phyloP scores from a whole-genome alignment of 2,113 vertebrate species.

The Eira barbara region DNA sequence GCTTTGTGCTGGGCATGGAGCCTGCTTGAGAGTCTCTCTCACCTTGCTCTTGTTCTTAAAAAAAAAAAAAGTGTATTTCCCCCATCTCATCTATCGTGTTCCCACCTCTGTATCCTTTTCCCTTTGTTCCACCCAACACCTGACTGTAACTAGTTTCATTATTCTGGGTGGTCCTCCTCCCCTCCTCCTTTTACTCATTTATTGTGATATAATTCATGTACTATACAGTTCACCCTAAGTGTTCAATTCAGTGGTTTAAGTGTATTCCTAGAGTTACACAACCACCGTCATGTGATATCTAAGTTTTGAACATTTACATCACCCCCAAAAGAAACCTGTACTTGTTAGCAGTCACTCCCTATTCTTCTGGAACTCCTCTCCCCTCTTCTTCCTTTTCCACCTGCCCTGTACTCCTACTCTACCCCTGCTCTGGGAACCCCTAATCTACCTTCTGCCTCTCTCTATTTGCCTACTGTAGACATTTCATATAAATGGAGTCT shows the following conservation, averaged over 20 bases:
- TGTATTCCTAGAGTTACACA: background rate
- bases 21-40: background rate
- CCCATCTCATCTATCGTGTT: background rate
- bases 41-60: background rate
- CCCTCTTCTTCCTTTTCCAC: background rate
- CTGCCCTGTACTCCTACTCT: background rate
- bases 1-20: background rate
- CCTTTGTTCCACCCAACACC: background rate
- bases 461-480: background rate
- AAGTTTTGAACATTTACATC: background rate
- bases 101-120: background rate
- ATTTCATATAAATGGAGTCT: background rate
- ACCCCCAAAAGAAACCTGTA: background rate
- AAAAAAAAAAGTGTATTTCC: background rate
- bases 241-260: background rate
- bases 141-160: background rate
- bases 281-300: background rate
- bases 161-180: background rate
- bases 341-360: background rate
- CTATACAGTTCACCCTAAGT: background rate
- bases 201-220: background rate
- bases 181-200: background rate
- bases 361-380: background rate
- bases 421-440: background rate
- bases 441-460: background rate